Conservation (phyloP, 1,140 invertebrate genomes). For the Zaprionus taronus region DNA sequence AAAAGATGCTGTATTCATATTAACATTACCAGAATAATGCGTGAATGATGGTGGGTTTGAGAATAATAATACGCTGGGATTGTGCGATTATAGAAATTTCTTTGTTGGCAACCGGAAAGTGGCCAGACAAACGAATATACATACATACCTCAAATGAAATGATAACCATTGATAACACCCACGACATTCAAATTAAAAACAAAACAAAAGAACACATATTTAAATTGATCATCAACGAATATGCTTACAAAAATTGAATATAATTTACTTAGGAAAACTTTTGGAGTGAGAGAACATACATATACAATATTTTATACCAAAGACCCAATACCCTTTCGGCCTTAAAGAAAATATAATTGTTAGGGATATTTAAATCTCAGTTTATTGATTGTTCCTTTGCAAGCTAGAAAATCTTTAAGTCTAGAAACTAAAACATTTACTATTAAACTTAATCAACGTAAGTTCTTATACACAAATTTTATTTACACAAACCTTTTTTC, state of each 20-base stretch:
- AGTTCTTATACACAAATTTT: too few relatives aligned
- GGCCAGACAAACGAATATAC: conserved; percentile 51
- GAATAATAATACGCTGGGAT: conserved; percentile 4
- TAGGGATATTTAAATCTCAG: too few relatives aligned
- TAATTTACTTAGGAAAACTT: not conserved
- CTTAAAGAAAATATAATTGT: too few relatives aligned
- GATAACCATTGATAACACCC: conserved; percentile 76
- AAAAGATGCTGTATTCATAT: conserved; percentile 19
- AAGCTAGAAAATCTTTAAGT: too few relatives aligned
- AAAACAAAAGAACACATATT: conserved; percentile 34
- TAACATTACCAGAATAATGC: conserved; percentile 11
- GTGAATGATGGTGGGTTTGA: not conserved
- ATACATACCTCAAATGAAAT: conserved; percentile 33
- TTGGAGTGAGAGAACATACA: not conserved
- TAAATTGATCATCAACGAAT: conserved; percentile 12
- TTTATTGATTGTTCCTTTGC: too few relatives aligned
- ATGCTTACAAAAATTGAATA: conserved; percentile 17
- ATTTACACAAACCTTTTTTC: too few relatives aligned
- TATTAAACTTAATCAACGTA: too few relatives aligned
- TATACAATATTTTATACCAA: not conserved
- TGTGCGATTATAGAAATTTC: conserved; percentile 47
- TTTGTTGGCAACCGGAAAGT: conserved; percentile 78
- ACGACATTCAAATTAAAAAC: conserved; percentile 66
- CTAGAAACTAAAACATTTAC: too few relatives aligned
- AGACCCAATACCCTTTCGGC: not conserved